phyloP scores from a whole-genome alignment of 2,797 vertebrate species.

The Hoplostethus mediterraneus region DNA sequence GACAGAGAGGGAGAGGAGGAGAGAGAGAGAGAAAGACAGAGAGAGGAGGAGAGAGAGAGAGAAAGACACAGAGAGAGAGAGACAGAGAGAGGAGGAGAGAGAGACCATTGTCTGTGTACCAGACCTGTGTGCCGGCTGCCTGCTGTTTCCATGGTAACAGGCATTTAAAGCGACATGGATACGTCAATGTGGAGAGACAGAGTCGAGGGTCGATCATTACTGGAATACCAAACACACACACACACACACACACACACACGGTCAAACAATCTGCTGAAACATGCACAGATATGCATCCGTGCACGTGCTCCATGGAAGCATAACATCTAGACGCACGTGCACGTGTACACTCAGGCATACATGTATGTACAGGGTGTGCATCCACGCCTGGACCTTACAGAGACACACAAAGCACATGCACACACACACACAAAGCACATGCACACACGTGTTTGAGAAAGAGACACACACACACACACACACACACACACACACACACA shows the following conservation, averaged over 20 bases:
- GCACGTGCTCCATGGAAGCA: too few species aligned
- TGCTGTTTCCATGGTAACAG: slow-evolving; percentile 86
- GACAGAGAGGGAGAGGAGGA: slow-evolving; percentile 40
- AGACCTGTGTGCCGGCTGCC: slow-evolving; percentile 77
- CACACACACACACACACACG: slow-evolving; percentile 12
- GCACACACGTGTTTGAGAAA: background rate
- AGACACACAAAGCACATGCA: too few species aligned
- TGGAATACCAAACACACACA: slow-evolving; percentile 57
- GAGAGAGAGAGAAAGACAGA: slow-evolving; percentile 25
- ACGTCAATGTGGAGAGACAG: slow-evolving; percentile 71
- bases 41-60: slow-evolving; percentile 46
- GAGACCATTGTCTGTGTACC: slow-evolving; percentile 76
- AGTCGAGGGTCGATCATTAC: slow-evolving; percentile 63
- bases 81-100: slow-evolving; percentile 43
- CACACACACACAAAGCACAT: background rate
- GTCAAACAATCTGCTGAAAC: too few species aligned
- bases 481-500: slow-evolving; percentile 23
- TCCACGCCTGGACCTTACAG: too few species aligned
- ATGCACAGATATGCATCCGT: too few species aligned
- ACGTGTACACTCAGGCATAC: slow-evolving; percentile 7
- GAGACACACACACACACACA: slow-evolving; percentile 4
- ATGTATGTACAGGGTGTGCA: background rate
- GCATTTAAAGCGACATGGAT: slow-evolving; percentile 81
- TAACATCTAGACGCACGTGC: background rate
- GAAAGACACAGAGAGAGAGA: slow-evolving; percentile 36